A percentile compares a stretch with the other conserved stretches of the same genome.
Conservation (phyloP, 37 sponge, comb jelly and placozoan genomes). For the Cladorhizidae sp. region DNA sequence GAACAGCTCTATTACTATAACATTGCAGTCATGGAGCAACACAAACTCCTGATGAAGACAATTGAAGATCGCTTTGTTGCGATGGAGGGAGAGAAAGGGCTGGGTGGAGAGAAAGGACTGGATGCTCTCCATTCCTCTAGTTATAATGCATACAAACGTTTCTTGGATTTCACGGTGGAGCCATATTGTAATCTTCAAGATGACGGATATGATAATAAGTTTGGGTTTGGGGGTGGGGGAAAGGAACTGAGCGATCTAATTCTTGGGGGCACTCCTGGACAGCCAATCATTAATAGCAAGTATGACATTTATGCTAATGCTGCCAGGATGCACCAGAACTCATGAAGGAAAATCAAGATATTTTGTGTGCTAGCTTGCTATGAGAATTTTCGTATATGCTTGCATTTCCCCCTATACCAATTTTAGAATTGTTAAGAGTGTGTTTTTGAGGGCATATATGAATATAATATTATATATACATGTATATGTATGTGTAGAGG, state of each 20-base stretch:
- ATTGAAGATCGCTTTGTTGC: neutral
- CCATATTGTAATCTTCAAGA: neutral
- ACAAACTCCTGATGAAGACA: neutral
- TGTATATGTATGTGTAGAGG: too few relatives aligned
- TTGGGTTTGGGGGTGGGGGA: neutral
- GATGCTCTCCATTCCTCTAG: neutral
- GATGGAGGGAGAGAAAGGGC: neutral
- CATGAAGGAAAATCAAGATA: too few relatives aligned
- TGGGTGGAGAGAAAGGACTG: too few relatives aligned
- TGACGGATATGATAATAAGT: neutral
- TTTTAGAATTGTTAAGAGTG: too few relatives aligned
- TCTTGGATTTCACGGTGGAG: neutral
- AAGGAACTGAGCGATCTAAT: neutral
- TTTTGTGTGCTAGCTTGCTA: too few relatives aligned
- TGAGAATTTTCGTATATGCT: too few relatives aligned
- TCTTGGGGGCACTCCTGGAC: neutral
- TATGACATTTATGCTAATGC: neutral
- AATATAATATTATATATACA: too few relatives aligned
- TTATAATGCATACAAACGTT: neutral
- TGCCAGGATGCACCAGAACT: too few relatives aligned
- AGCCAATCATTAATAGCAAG: neutral
- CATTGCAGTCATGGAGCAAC: neutral
- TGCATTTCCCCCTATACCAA: too few relatives aligned
- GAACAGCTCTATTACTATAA: slow-evolving; percentile 20
- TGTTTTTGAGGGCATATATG: too few relatives aligned